Conservation (phyloP, 2,113 vertebrate species). For the Dipodomys stephensi region DNA sequence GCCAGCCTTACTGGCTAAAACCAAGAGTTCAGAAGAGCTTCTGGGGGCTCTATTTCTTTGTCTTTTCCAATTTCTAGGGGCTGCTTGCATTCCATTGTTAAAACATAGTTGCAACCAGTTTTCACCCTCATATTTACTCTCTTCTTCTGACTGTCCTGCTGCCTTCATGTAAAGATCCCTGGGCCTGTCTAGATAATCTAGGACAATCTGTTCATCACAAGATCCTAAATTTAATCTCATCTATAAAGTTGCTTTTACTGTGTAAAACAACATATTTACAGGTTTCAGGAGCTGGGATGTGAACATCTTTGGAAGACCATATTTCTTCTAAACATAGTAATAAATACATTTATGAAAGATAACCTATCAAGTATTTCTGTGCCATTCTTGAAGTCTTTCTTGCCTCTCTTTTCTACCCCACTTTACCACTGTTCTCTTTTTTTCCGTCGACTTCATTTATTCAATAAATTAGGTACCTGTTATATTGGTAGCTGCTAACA, state of each 20-base stretch:
- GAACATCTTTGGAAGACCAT: background rate
- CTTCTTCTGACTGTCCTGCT: background rate
- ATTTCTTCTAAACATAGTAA: background rate
- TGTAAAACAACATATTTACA: background rate
- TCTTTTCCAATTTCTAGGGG: background rate
- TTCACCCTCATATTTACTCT: background rate
- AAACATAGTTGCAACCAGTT: background rate
- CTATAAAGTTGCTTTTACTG: background rate
- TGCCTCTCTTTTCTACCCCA: background rate
- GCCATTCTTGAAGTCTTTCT: background rate
- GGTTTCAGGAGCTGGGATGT: background rate
- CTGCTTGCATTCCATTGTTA: background rate
- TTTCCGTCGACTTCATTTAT: background rate
- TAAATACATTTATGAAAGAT: background rate
- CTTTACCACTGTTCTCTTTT: background rate
- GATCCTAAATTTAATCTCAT: background rate
- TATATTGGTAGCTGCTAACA: background rate
- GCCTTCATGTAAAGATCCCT: background rate
- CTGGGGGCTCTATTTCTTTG: background rate
- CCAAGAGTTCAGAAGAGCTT: background rate
- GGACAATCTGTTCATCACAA: background rate
- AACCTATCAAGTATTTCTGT: background rate
- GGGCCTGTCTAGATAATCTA: background rate
- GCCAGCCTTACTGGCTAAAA: background rate
- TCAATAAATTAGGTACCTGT: background rate